phyloP scores from a whole-genome alignment of 2,797 vertebrate genomes.

The Prunella strophiata region DNA sequence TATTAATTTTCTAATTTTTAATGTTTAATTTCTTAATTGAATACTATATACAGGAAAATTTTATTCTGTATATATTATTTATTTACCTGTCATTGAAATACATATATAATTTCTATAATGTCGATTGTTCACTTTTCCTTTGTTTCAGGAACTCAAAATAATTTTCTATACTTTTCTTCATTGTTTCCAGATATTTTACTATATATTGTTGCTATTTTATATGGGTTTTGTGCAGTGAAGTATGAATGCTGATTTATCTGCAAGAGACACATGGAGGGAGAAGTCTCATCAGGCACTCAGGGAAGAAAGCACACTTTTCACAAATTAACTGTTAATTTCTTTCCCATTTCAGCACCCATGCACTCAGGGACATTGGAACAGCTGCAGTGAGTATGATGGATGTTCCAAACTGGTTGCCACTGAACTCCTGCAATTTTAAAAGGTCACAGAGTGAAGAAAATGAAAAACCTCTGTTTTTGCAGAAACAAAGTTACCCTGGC shows the following conservation, averaged over 20 bases:
- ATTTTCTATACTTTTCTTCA: background rate
- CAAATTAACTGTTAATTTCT: constrained; percentile 58
- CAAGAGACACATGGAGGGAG: background rate
- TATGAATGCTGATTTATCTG: constrained; percentile 29
- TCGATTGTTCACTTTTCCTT: background rate
- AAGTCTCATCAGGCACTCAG: background rate
- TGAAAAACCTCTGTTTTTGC: constrained; percentile 13
- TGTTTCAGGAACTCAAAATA: background rate
- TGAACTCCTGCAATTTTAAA: constrained; percentile 34
- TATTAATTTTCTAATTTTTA: background rate
- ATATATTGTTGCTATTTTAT: background rate
- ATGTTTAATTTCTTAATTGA: background rate
- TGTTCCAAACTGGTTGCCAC: background rate
- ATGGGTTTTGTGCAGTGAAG: background rate
- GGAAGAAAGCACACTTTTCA: constrained; percentile 18
- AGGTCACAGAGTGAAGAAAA: constrained; percentile 14
- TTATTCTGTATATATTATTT: background rate
- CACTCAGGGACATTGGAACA: constrained; percentile 28
- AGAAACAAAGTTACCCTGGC: background rate
- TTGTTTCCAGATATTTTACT: constrained; percentile 35
- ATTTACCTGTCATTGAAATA: background rate
- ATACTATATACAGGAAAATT: background rate
- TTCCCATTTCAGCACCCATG: constrained; percentile 54
- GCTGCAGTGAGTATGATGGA: constrained; percentile 59
- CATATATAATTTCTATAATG: background rate